These are phyloP conservation scores for Myiotriccus ornatus DNA, from an alignment of 2,797 vertebrate genomes.

Conservation along the genomic window DNA sequence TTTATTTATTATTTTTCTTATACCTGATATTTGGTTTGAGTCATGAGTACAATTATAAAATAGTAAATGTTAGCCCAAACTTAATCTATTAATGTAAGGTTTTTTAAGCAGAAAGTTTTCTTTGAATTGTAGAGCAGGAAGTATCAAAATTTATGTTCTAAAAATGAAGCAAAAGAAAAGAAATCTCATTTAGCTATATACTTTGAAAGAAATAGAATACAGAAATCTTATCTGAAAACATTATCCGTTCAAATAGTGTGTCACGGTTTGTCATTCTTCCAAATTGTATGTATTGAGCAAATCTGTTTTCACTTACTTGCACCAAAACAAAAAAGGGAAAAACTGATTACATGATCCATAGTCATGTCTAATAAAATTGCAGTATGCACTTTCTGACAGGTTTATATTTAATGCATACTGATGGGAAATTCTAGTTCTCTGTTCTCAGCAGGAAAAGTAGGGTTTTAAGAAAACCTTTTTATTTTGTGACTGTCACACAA, in stretches of 20 bases:
- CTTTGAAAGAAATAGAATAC: slow-evolving; percentile 14
- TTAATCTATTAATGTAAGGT: background rate
- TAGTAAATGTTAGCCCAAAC: background rate
- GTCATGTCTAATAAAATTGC: slow-evolving; percentile 60
- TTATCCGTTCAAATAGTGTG: slow-evolving; percentile 45
- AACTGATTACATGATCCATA: slow-evolving; percentile 66
- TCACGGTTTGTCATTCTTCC: slow-evolving; percentile 45
- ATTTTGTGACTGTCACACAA: slow-evolving; percentile 61
- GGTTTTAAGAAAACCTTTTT: slow-evolving; percentile 55
- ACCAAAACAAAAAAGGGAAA: slow-evolving; percentile 53
- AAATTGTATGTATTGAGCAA: slow-evolving; percentile 48
- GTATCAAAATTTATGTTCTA: background rate
- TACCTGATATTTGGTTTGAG: background rate
- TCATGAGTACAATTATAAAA: background rate
- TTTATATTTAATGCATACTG: slow-evolving; percentile 63
- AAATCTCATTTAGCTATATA: background rate
- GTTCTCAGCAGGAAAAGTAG: slow-evolving; percentile 53
- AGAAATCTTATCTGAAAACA: slow-evolving; percentile 28
- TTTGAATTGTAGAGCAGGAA: background rate
- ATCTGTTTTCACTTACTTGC: slow-evolving; percentile 60
- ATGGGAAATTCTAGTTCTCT: slow-evolving; percentile 62
- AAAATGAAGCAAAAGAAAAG: slow-evolving; percentile 2
- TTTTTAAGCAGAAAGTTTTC: background rate
- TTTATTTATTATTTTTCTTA: background rate
- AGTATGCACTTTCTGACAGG: slow-evolving; percentile 62